Evolutionary conservation across 2,113 vertebrate genomes (phyloP).

Genomic region (Atlantisia rogersi): DNA sequence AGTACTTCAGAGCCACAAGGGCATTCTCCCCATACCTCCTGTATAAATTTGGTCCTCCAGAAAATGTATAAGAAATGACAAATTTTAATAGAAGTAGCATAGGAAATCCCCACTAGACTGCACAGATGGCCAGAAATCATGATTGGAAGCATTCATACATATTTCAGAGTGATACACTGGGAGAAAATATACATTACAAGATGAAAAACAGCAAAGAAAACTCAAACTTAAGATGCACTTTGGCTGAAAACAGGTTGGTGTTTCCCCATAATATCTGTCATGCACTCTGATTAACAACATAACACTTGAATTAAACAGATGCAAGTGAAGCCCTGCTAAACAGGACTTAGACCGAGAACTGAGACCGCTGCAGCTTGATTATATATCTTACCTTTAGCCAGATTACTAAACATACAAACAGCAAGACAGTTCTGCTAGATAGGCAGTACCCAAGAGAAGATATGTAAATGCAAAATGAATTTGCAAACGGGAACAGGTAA

Average conservation of each 20-base stretch:
- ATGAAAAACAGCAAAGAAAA: not conserved
- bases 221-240: not conserved
- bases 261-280: not conserved
- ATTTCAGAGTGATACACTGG: not conserved
- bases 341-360: not conserved
- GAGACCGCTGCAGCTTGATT: not conserved
- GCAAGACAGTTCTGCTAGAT: not conserved
- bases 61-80: slow-evolving; percentile 15
- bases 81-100: slow-evolving; percentile 28
- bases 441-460: not conserved
- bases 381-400: not conserved
- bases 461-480: not conserved
- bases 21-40: not conserved
- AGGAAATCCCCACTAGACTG: slow-evolving; percentile 11
- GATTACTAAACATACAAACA: not conserved
- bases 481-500: not conserved
- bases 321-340: not conserved
- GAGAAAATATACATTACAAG: not conserved
- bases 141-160: not conserved
- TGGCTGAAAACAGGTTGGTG: not conserved
- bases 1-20: not conserved
- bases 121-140: slow-evolving; percentile 28
- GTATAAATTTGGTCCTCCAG: not conserved
- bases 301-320: not conserved
- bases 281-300: not conserved